Conservation (phyloP, 2,797 vertebrate species). For the Protosalanx chinensis region DNA sequence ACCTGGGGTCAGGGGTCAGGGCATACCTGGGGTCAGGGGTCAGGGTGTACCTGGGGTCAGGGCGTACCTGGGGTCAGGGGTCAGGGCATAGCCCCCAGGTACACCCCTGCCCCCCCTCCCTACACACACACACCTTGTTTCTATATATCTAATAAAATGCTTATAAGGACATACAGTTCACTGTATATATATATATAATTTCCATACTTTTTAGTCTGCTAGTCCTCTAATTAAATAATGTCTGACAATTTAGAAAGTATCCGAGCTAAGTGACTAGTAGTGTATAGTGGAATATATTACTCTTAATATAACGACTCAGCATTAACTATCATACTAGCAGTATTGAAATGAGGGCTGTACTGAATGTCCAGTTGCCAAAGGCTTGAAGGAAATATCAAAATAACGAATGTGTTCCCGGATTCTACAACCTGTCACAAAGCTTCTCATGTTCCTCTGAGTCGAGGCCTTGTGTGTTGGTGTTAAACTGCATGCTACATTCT, state of each 20-base stretch:
- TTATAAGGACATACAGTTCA: slow-evolving; percentile 1
- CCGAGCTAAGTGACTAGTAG: neutral
- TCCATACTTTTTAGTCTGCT: too few species aligned
- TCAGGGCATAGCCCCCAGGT: too few species aligned
- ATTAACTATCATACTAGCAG: neutral
- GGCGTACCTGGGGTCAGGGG: too few species aligned
- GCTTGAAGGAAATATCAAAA: neutral
- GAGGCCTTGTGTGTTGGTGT: slow-evolving; percentile 3
- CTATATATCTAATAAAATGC: slow-evolving; percentile 40
- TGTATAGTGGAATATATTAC: neutral
- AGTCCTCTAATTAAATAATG: too few species aligned
- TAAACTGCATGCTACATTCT: slow-evolving; percentile 42
- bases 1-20: too few species aligned
- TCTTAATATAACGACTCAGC: neutral
- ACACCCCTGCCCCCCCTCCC: neutral
- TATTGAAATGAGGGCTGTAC: neutral
- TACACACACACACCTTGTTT: slow-evolving; percentile 30
- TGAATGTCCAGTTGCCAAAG: slow-evolving; percentile 3
- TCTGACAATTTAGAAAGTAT: slow-evolving; percentile 11
- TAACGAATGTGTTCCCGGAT: neutral
- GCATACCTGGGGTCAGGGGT: too few species aligned
- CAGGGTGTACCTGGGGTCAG: too few species aligned
- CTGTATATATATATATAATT: too few species aligned
- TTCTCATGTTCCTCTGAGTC: neutral
- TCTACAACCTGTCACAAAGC: neutral